A percentile compares a stretch with the other conserved stretches of the same genome.
phyloP scores from a whole-genome alignment of 2,888 invertebrate species.

The Diadromus collaris region DNA sequence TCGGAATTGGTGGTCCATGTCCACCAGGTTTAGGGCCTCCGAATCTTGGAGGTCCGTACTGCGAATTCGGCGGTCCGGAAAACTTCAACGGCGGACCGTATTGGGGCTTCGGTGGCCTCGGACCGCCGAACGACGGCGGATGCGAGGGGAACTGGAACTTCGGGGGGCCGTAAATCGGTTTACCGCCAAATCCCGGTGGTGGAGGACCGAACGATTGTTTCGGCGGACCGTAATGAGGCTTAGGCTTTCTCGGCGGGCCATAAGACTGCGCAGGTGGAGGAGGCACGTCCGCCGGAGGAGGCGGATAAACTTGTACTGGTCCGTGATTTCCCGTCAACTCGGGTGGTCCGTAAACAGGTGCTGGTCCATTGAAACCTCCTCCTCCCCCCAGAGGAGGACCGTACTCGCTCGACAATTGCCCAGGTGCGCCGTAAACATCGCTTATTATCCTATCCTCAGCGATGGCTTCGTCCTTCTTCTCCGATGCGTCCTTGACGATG shows the following conservation, averaged over 20 bases:
- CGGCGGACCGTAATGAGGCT: conserved; percentile 80
- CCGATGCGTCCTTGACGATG: conserved; percentile 62
- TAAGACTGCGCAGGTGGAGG: conserved; percentile 55
- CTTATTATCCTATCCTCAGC: conserved; percentile 77
- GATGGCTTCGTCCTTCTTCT: conserved; percentile 65
- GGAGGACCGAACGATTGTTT: conserved; percentile 75
- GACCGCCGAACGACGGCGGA: conserved; percentile 55
- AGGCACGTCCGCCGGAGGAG: conserved; percentile 80
- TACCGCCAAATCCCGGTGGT: conserved; percentile 54
- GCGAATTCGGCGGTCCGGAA: conserved; percentile 78
- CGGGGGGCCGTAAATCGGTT: conserved; percentile 68
- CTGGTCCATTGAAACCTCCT: conserved; percentile 72
- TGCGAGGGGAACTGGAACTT: conserved; percentile 70
- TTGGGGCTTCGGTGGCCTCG: conserved; percentile 79
- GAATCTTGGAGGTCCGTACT: conserved; percentile 63
- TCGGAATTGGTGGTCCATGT: conserved; percentile 72
- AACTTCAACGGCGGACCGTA: conserved; percentile 72
- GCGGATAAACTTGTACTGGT: conserved; percentile 79
- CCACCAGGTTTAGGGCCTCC: conserved; percentile 62
- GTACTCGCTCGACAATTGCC: conserved; percentile 73
- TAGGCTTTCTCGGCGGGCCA: conserved; percentile 72
- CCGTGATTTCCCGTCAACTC: conserved; percentile 77
- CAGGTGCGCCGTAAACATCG: conserved; percentile 71
- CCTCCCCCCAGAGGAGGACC: conserved; percentile 73
- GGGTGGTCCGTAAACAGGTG: conserved; percentile 79